These are phyloP conservation scores for Drosophila dunni DNA, from an alignment of 1,140 invertebrate genomes.

Conservation along the genomic window DNA sequence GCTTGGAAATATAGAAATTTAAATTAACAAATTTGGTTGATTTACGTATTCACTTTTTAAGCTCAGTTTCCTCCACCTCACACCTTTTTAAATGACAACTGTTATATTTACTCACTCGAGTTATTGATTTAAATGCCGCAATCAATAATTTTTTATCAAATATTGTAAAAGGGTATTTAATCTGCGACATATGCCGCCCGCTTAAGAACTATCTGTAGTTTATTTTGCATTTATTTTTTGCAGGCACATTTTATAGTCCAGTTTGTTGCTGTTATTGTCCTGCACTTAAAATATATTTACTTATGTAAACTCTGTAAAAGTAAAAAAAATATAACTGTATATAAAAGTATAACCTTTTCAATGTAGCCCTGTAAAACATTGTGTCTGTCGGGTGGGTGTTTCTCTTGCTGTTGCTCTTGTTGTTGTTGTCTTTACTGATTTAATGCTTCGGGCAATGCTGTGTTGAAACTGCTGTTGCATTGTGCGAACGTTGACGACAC, in stretches of 20 bases:
- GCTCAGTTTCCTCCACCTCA: too few species aligned
- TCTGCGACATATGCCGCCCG: not conserved
- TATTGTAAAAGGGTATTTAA: conserved; percentile 4
- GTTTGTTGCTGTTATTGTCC: conserved; percentile 53
- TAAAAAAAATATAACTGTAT: conserved; percentile 21
- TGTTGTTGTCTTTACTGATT: conserved; percentile 29
- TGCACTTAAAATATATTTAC: conserved; percentile 73
- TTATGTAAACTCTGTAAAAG: conserved; percentile 55
- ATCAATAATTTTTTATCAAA: not conserved
- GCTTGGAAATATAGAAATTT: too few species aligned
- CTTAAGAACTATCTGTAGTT: not conserved
- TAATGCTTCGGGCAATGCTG: not conserved
- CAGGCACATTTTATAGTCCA: conserved; percentile 42
- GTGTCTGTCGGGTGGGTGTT: conserved; percentile 27
- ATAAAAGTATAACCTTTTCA: conserved; percentile 45
- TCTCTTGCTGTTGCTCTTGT: conserved; percentile 28
- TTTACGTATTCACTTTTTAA: too few species aligned
- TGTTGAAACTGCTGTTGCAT: conserved; percentile 46
- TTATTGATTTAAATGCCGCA: too few species aligned
- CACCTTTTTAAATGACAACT: too few species aligned
- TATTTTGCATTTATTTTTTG: conserved; percentile 19
- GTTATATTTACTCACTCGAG: too few species aligned
- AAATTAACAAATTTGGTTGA: too few species aligned
- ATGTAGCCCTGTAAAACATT: conserved; percentile 9
- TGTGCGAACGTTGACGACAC: conserved; percentile 64